Evolutionary conservation across 2,797 vertebrate genomes (phyloP).

Genomic region (Esox masquinongy): DNA sequence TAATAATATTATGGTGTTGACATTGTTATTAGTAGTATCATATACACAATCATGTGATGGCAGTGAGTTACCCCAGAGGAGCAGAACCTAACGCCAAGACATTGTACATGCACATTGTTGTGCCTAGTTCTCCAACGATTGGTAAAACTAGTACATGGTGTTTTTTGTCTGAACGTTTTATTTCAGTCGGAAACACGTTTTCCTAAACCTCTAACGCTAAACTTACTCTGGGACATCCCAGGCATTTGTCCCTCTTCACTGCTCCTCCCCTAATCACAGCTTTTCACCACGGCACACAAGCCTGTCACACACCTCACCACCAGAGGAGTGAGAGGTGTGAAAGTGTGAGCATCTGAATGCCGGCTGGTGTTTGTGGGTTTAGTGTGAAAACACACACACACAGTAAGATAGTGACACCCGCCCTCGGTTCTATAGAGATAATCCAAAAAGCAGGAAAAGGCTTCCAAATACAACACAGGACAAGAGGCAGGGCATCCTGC

Average conservation of each 20-base stretch:
- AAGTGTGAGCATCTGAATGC: conserved; percentile 2
- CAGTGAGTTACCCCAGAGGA: too few relatives aligned
- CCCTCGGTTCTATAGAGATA: conserved; percentile 58
- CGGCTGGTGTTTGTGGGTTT: background rate
- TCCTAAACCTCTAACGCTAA: too few relatives aligned
- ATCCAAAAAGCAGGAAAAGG: conserved; percentile 41
- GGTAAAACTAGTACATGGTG: too few relatives aligned
- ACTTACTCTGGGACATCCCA: background rate
- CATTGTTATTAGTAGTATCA: too few relatives aligned
- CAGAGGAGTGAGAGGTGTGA: conserved; percentile 32
- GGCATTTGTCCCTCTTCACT: conserved; percentile 19
- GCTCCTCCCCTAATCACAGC: conserved; percentile 46
- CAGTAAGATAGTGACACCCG: conserved; percentile 51
- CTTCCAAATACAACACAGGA: conserved; percentile 3
- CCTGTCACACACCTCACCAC: background rate
- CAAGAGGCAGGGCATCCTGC: background rate
- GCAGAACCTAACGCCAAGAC: too few relatives aligned
- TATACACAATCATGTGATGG: too few relatives aligned
- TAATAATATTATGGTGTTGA: too few relatives aligned
- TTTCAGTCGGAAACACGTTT: too few relatives aligned
- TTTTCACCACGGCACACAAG: background rate
- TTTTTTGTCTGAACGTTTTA: too few relatives aligned
- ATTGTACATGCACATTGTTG: too few relatives aligned
- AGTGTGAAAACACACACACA: conserved; percentile 21
- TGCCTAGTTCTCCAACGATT: too few relatives aligned